Percentiles rank a stretch among this genome's conserved stretches.
Conservation (phyloP, 2,113 vertebrate species). For the Nesoenas mayeri region DNA sequence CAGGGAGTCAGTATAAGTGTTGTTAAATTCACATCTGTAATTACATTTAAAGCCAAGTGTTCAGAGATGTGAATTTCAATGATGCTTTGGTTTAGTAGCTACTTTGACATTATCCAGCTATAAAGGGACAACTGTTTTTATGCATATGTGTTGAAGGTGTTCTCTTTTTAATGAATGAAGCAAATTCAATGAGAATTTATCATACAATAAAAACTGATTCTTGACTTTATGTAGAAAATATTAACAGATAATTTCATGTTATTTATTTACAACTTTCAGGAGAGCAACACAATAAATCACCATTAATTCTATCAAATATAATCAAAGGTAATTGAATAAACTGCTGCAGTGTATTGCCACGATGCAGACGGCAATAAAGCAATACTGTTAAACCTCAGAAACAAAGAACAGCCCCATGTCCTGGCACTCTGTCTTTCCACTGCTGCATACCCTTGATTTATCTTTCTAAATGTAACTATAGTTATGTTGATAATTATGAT, state of each 20-base stretch:
- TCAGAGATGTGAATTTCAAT: neutral
- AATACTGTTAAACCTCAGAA: neutral
- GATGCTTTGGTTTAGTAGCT: neutral
- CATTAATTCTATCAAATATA: neutral
- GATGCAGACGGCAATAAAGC: neutral
- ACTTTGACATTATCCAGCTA: neutral
- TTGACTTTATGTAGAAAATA: neutral
- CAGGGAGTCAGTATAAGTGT: neutral
- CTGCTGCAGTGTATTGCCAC: neutral
- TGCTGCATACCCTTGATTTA: neutral
- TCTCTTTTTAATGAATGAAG: neutral
- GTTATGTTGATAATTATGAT: conserved; percentile 1
- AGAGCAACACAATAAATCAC: neutral
- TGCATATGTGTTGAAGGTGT: neutral
- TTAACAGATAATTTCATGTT: neutral
- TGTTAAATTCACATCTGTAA: neutral
- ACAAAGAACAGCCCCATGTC: neutral
- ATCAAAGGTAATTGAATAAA: neutral
- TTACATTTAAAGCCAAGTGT: neutral
- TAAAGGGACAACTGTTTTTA: neutral
- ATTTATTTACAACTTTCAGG: neutral
- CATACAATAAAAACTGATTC: neutral
- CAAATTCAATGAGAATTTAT: neutral
- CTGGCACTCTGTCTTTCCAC: neutral
- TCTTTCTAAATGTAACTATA: conserved; percentile 45